Conservation (phyloP, 2,797 vertebrate species). For the Eospalax fontanierii region DNA sequence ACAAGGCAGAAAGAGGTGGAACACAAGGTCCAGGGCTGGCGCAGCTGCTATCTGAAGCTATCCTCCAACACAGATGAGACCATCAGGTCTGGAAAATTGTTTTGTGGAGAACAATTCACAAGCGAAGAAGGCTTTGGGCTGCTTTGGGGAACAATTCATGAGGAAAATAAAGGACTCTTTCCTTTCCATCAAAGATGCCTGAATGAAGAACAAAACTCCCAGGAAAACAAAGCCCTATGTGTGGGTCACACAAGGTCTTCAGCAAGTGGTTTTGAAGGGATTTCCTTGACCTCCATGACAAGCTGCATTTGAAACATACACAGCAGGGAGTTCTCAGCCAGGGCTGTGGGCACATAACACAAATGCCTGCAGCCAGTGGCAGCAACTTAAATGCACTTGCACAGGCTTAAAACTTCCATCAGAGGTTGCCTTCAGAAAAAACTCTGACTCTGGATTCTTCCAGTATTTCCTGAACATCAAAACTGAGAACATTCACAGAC, state of each 20-base stretch:
- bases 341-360: neutral
- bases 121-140: neutral
- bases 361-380: neutral
- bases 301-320: neutral
- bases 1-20: neutral
- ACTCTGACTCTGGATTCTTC: neutral
- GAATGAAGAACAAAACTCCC: neutral
- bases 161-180: neutral
- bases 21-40: neutral
- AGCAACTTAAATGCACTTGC: neutral
- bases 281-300: neutral
- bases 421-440: slow-evolving; percentile 11
- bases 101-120: slow-evolving; percentile 2
- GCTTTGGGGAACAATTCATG: neutral
- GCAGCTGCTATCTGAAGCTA: neutral
- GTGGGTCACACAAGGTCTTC: neutral
- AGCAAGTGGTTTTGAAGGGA: neutral
- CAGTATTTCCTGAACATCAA: neutral
- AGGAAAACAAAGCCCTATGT: neutral
- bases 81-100: neutral
- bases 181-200: neutral
- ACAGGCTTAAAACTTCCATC: neutral
- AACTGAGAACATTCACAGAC: neutral
- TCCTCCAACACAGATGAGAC: neutral
- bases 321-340: neutral